Conservation (phyloP, 2,888 invertebrate species). For the Drosophila algonquin region DNA sequence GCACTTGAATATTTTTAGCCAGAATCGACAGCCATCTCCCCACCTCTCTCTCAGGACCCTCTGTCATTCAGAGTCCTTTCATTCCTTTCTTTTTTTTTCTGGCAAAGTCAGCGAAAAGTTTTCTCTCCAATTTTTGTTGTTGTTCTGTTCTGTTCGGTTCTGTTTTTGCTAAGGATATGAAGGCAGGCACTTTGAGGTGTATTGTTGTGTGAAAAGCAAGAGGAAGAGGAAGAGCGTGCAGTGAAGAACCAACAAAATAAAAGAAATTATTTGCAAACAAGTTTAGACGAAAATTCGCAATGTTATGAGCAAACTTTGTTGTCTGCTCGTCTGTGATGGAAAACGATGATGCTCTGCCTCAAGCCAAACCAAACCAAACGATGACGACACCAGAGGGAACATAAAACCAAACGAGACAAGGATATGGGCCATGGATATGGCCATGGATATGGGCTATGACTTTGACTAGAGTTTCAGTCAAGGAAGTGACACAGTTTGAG, state of each 20-base stretch:
- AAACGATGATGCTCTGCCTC: conserved; percentile 28
- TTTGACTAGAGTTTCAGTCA: background rate
- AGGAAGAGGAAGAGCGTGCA: no score
- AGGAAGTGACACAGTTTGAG: conserved; percentile 24
- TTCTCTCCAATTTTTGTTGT: conserved; percentile 26
- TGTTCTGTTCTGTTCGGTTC: background rate
- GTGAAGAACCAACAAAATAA: conserved; percentile 73
- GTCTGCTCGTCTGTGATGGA: conserved; percentile 55
- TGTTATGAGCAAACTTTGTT: conserved; percentile 77
- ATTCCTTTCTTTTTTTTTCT: conserved; percentile 41
- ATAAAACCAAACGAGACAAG: conserved; percentile 36
- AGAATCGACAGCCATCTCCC: conserved; percentile 33
- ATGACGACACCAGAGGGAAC: conserved; percentile 59
- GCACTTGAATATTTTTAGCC: conserved; percentile 40
- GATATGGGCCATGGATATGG: conserved; percentile 13
- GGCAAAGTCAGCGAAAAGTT: conserved; percentile 74
- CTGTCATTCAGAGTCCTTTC: conserved; percentile 29
- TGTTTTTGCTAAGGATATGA: conserved; percentile 37
- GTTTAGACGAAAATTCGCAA: conserved; percentile 70
- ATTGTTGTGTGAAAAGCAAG: conserved; percentile 72
- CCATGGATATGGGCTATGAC: conserved; percentile 15
- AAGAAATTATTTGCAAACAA: conserved; percentile 80
- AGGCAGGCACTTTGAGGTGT: conserved; percentile 70
- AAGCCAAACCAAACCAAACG: conserved; percentile 26
- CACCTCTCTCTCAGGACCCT: background rate